Evolutionary conservation across 2,797 vertebrate genomes (phyloP).

Genomic region (Pelochelys cantorii): DNA sequence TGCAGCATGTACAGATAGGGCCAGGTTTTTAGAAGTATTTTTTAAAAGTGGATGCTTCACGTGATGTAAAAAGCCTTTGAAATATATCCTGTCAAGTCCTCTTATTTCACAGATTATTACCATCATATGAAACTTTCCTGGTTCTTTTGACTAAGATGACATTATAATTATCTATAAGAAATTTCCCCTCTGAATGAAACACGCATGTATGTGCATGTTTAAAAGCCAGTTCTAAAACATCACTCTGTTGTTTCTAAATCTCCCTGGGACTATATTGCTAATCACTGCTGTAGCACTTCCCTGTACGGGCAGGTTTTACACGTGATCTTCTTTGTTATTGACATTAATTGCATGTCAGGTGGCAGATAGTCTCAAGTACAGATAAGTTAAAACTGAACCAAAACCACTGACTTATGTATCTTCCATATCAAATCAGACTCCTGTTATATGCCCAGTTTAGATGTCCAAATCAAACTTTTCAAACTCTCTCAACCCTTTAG

Average conservation of each 20-base stretch:
- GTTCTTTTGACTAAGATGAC: not conserved
- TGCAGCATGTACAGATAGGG: not conserved
- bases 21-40: not conserved
- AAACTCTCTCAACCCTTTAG: not conserved
- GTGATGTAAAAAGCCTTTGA: not conserved
- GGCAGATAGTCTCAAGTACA: not conserved
- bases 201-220: not conserved
- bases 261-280: not conserved
- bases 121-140: not conserved
- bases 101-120: not conserved
- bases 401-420: not conserved
- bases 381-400: not conserved
- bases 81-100: not conserved
- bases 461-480: not conserved
- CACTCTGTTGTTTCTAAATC: not conserved
- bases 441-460: not conserved
- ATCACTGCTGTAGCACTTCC: not conserved
- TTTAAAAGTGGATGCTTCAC: not conserved
- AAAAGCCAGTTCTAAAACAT: not conserved
- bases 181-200: not conserved
- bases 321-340: not conserved
- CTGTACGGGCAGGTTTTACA: too few species aligned
- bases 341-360: not conserved
- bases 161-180: not conserved
- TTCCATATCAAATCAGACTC: not conserved